Percentiles rank a stretch among this genome's conserved stretches.
phyloP scores from a whole-genome alignment of 2,797 vertebrate species.

The Botia kubotai region DNA sequence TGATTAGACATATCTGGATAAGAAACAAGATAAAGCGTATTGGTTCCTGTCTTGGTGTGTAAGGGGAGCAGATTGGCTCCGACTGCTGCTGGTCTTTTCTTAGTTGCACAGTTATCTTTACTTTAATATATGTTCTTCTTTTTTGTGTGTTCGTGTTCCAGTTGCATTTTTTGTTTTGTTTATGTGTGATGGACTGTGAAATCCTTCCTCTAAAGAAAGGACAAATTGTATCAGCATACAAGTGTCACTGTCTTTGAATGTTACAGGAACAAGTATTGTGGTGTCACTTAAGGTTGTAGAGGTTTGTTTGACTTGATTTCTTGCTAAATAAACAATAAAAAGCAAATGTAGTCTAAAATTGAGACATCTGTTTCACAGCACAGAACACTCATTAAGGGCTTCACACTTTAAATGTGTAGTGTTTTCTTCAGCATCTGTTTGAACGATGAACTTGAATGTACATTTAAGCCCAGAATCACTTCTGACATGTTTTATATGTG shows the following conservation, averaged over 20 bases:
- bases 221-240: slow-evolving; percentile 23
- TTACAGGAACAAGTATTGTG: slow-evolving; percentile 23
- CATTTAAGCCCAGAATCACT: slow-evolving; percentile 39
- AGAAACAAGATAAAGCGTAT: slow-evolving; percentile 44
- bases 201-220: background rate
- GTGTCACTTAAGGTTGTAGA: slow-evolving; percentile 37
- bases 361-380: slow-evolving; percentile 56
- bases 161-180: background rate
- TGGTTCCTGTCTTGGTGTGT: slow-evolving; percentile 34
- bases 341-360: slow-evolving; percentile 53
- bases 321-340: slow-evolving; percentile 30
- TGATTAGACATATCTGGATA: slow-evolving; percentile 44
- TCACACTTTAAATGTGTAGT: slow-evolving; percentile 36
- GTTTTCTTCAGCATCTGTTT: slow-evolving; percentile 5
- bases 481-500: slow-evolving; percentile 25
- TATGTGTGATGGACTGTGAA: background rate
- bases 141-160: background rate
- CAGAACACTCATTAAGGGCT: slow-evolving; percentile 54
- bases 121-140: background rate
- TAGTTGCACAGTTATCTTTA: slow-evolving; percentile 21
- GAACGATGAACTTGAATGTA: slow-evolving; percentile 44
- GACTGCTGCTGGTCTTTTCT: background rate
- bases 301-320: slow-evolving; percentile 41
- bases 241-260: slow-evolving; percentile 28
- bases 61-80: slow-evolving; percentile 41